Evolutionary conservation across 1,140 invertebrate species (phyloP).

Genomic region (Calliopsis andreniformis): DNA sequence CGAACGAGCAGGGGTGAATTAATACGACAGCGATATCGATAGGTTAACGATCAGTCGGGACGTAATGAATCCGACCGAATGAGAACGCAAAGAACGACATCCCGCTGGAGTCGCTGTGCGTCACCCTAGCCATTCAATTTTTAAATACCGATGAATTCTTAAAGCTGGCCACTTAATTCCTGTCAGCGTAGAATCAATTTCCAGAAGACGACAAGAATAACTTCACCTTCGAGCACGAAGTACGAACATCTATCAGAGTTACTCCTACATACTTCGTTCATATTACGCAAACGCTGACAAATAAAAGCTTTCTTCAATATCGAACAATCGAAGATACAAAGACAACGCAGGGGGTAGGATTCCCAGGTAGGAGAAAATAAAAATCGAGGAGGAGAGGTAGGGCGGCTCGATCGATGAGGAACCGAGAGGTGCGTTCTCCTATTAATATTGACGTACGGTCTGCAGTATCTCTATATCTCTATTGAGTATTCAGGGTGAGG

Average conservation of each 20-base stretch:
- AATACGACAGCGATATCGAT: background rate
- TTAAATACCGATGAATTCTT: constrained; percentile 8
- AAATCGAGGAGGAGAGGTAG: background rate
- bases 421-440: constrained; percentile 51
- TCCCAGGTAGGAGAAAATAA: background rate
- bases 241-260: background rate
- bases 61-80: background rate
- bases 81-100: background rate
- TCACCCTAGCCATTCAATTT: constrained; percentile 8
- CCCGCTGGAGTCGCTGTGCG: background rate
- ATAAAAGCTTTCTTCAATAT: no score
- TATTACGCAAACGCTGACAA: constrained; percentile 2
- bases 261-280: background rate
- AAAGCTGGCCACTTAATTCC: background rate
- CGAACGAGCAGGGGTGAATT: background rate
- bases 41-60: background rate
- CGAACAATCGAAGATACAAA: no score
- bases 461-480: constrained; percentile 58
- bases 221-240: background rate
- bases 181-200: background rate
- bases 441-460: constrained; percentile 58
- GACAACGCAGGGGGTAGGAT: no score
- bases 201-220: background rate
- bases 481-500: constrained; percentile 66
- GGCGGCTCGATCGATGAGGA: constrained; percentile 34